phyloP scores from a whole-genome alignment of 2,888 invertebrate genomes.

The Drosophila setosimentum region DNA sequence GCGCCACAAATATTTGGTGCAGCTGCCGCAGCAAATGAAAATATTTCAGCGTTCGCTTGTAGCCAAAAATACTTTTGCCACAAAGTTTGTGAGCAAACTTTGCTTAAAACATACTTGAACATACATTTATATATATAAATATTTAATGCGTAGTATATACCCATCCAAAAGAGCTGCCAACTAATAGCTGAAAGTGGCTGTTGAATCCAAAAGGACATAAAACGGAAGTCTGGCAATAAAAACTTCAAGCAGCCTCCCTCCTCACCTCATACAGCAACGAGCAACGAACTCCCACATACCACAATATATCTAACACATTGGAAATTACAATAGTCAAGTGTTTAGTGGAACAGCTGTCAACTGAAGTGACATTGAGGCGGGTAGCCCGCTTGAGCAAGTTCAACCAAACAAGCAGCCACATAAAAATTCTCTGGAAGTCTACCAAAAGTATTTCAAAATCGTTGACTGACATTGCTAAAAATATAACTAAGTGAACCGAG shows the following conservation, averaged over 20 bases:
- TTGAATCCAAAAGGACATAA: conserved; percentile 54
- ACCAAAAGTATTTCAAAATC: conserved; percentile 43
- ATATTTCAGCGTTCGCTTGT: conserved; percentile 59
- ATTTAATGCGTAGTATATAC: conserved; percentile 23
- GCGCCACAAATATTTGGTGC: conserved; percentile 72
- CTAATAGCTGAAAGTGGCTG: conserved; percentile 45
- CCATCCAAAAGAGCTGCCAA: conserved; percentile 28
- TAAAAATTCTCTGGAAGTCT: conserved; percentile 18
- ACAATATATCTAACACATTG: conserved; percentile 40
- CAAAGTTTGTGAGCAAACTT: conserved; percentile 72
- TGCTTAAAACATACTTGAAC: conserved; percentile 67
- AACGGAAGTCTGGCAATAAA: conserved; percentile 74
- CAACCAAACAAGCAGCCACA: conserved; percentile 11
- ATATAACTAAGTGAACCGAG: conserved; percentile 2
- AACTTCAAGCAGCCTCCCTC: conserved; percentile 40
- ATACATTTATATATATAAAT: conserved; percentile 24
- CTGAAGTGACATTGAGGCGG: conserved; percentile 59
- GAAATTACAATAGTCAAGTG: conserved; percentile 62
- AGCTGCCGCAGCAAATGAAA: conserved; percentile 74
- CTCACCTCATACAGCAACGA: background rate
- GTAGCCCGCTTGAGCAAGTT: conserved; percentile 27
- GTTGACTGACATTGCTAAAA: conserved; percentile 32
- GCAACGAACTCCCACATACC: background rate
- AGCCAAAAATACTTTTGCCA: conserved; percentile 72
- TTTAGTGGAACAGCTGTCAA: conserved; percentile 59